Evolutionary conservation across 2,797 vertebrate species (phyloP).

Genomic region (Alfaro cultratus): DNA sequence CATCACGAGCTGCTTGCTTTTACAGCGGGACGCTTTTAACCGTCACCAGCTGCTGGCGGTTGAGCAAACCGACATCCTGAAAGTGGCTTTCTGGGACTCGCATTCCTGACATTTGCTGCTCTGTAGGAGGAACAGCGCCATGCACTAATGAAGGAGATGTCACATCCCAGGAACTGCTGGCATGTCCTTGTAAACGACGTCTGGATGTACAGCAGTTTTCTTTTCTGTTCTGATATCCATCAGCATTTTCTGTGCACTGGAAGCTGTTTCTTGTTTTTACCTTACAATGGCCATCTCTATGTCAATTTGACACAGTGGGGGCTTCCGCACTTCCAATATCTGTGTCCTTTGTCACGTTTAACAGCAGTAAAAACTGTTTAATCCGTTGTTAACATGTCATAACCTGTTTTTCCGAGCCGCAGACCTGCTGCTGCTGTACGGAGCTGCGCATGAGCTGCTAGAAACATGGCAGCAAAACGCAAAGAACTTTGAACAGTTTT

Average conservation of each 20-base stretch:
- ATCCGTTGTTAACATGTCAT: too few relatives aligned
- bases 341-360: too few relatives aligned
- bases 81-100: conserved; percentile 22
- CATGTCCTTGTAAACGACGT: conserved; percentile 20
- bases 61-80: conserved; percentile 14
- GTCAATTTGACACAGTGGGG: too few relatives aligned
- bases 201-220: conserved; percentile 22
- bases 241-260: conserved; percentile 5
- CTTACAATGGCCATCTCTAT: too few relatives aligned
- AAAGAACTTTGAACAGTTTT: too few relatives aligned
- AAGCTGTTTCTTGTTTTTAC: too few relatives aligned
- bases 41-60: conserved; percentile 29
- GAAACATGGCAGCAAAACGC: too few relatives aligned
- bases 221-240: conserved; percentile 6
- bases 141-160: conserved; percentile 11
- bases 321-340: too few relatives aligned
- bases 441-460: too few relatives aligned
- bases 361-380: too few relatives aligned
- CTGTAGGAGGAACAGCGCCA: conserved; percentile 2
- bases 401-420: too few relatives aligned
- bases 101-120: conserved; percentile 31
- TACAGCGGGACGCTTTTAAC: conserved; percentile 6
- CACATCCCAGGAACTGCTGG: conserved; percentile 13
- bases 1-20: conserved; percentile 11
- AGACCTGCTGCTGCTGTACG: too few relatives aligned